Conservation (phyloP, 2,113 vertebrate species). For the Caracal caracal region DNA sequence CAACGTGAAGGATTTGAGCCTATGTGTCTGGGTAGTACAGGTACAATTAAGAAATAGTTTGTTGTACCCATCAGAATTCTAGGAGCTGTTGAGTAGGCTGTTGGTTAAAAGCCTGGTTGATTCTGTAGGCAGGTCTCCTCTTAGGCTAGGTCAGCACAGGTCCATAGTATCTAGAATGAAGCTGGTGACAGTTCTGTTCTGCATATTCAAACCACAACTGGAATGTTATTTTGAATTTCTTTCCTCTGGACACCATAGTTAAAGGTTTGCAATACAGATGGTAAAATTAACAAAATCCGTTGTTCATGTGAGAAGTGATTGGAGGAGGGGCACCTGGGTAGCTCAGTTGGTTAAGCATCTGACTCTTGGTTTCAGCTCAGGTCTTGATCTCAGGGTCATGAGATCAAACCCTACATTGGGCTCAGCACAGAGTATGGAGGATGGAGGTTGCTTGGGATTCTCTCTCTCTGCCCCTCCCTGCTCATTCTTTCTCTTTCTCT, state of each 20-base stretch:
- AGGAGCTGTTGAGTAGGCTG: background rate
- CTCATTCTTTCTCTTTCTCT: no score
- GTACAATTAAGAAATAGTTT: background rate
- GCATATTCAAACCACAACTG: background rate
- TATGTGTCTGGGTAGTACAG: background rate
- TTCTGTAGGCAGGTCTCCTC: background rate
- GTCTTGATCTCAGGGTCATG: no score
- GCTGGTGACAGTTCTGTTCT: background rate
- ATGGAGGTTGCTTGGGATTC: no score
- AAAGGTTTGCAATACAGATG: background rate
- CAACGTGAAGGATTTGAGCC: background rate
- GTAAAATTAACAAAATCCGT: background rate
- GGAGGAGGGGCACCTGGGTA: background rate
- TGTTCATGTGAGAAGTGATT: background rate
- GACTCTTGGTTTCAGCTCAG: no score
- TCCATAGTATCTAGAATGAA: background rate
- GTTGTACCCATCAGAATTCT: background rate
- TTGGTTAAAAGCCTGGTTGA: background rate
- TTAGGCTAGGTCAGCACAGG: background rate
- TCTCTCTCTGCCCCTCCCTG: no score
- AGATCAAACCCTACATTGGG: no score
- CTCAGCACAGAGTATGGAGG: no score
- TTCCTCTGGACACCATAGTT: background rate
- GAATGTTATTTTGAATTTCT: background rate
- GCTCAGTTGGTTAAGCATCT: no score